These are phyloP conservation scores for Australoheros scitulus DNA, from an alignment of 2,113 vertebrate species.

Conservation along the genomic window DNA sequence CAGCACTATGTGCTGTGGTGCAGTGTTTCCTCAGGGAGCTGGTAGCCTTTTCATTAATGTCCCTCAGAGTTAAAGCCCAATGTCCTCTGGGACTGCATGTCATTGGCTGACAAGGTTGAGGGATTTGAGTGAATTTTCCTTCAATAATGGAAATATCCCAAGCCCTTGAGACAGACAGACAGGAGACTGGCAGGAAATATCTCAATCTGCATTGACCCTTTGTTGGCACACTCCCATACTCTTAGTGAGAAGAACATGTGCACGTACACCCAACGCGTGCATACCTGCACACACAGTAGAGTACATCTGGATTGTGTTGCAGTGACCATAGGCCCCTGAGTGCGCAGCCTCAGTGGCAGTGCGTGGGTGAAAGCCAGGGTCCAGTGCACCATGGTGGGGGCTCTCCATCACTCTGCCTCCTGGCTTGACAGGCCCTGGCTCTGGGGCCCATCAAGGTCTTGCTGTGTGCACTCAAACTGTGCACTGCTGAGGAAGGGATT, in stretches of 20 bases:
- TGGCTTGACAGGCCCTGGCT: conserved; percentile 80
- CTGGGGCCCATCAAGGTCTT: conserved; percentile 74
- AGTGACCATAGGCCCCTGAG: conserved; percentile 66
- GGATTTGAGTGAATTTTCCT: conserved; percentile 71
- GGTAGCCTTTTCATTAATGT: conserved; percentile 71
- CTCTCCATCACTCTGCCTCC: conserved; percentile 81
- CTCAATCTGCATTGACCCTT: conserved; percentile 73
- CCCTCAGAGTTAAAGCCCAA: conserved; percentile 61
- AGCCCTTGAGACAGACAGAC: conserved; percentile 69
- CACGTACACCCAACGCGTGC: background rate
- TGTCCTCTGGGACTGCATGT: conserved; percentile 65
- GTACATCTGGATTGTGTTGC: conserved; percentile 83
- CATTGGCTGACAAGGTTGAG: conserved; percentile 73
- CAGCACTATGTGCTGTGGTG: background rate
- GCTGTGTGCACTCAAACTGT: conserved; percentile 71
- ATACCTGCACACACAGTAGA: conserved; percentile 45
- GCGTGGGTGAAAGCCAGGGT: conserved; percentile 77
- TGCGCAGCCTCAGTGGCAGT: conserved; percentile 70
- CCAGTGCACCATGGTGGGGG: conserved; percentile 78
- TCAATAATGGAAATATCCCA: conserved; percentile 72
- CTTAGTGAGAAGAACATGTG: conserved; percentile 56
- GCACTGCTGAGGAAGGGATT: conserved; percentile 76
- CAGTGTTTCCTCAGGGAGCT: conserved; percentile 51
- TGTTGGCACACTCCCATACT: conserved; percentile 56
- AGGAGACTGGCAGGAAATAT: conserved; percentile 74